Evolutionary conservation across 2,113 vertebrate genomes (phyloP), one percentile per base, ranked within the genome.

Genomic region (Silurus glanis): DNA sequence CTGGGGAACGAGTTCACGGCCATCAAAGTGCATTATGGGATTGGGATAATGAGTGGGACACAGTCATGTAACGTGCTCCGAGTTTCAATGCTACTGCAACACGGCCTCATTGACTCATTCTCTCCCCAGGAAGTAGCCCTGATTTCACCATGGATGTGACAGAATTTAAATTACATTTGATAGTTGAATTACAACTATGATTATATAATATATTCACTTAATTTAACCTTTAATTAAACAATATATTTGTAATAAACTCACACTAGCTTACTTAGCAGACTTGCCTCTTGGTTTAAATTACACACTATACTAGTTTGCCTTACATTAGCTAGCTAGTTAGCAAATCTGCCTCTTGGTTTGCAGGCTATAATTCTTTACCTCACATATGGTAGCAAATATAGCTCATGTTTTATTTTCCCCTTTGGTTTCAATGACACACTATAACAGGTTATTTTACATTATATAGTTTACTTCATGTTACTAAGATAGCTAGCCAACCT

Each of bases 21-120:
- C 78, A 80, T 80, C 28, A 80, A 28, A 80, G 37, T 58, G 78
- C 56, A 80, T 80, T 47, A 47, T 80, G 28, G 56, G 56, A 80
- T 59, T 61, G 56, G 9, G 6, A 13, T 61, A 80, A 80, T 61
- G 58, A 61, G 17, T 61, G 17, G 19, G 53, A 58, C 75, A 58
- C 14, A 58, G 25, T 79, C 23, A 21, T 61, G 19, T 17, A 61
- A 21, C 6, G 19, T 80, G 28, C 56, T 23, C 9, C 7, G 17
- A 45, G n/a, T 80, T 80, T 80, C n/a, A 61, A 37, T 79, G 25
- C 76, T 19, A 25, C 74, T 55, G 53, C 51, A 76, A 14, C 74
- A 55, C 14, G 49, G 23, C 76, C 55, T 37, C 23, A 4, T 4
- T 25, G 74, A 49, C 45, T 72, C 23, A 28, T 72, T 10, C 69